phyloP scores from a whole-genome alignment of 2,888 invertebrate species.

The Lepidonotus clava region DNA sequence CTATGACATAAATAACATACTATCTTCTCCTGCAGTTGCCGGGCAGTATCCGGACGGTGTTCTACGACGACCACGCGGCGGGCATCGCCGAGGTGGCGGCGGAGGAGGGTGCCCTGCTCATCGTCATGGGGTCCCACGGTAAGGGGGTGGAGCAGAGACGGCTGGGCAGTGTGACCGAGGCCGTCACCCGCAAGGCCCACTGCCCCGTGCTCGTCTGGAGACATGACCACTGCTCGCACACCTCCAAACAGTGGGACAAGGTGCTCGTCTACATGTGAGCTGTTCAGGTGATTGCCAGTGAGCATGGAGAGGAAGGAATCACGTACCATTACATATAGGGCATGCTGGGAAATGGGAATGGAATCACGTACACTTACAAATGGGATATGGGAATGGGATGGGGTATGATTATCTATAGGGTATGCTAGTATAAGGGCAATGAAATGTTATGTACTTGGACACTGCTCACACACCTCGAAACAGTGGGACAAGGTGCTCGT shows the following conservation, averaged over 20 bases:
- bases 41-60: slow-evolving; percentile 37
- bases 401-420: too few species aligned
- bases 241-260: slow-evolving; percentile 39
- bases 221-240: slow-evolving; percentile 50
- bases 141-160: slow-evolving; percentile 33
- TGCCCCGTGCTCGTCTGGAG: slow-evolving; percentile 36
- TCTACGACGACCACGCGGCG: slow-evolving; percentile 13
- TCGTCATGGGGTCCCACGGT: slow-evolving; percentile 46
- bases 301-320: too few species aligned
- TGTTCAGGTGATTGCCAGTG: too few species aligned
- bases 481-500: too few species aligned
- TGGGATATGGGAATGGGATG: too few species aligned
- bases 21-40: neutral
- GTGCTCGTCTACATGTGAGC: slow-evolving; percentile 43
- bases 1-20: neutral
- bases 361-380: too few species aligned
- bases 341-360: too few species aligned
- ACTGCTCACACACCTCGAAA: too few species aligned
- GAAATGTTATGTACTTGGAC: too few species aligned
- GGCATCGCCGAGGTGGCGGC: slow-evolving; percentile 13
- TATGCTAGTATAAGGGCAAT: too few species aligned
- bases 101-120: slow-evolving; percentile 10
- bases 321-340: too few species aligned
- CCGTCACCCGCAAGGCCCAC: neutral
- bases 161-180: neutral